phyloP scores from a whole-genome alignment of 2,797 vertebrate species.

The Tragelaphus eurycerus region DNA sequence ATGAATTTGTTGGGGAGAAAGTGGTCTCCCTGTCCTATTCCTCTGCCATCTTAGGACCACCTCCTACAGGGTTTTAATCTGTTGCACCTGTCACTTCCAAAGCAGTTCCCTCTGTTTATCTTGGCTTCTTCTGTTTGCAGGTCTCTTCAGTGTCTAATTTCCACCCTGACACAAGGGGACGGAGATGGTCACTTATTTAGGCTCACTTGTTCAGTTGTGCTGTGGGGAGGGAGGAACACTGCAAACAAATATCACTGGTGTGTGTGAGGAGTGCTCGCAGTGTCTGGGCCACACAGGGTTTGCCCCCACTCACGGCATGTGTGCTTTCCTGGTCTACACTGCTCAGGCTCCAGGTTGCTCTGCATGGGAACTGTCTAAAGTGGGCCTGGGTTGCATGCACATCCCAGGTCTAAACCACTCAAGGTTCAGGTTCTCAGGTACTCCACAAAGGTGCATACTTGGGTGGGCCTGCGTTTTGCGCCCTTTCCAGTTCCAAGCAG shows the following conservation, averaged over 20 bases:
- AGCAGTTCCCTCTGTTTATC: no score
- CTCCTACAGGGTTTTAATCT: no score
- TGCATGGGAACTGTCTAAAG: neutral
- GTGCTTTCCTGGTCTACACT: neutral
- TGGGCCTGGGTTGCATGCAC: neutral
- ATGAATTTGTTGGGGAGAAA: no score
- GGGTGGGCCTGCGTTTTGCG: neutral
- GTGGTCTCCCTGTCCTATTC: no score
- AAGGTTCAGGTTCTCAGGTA: neutral
- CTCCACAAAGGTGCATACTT: neutral
- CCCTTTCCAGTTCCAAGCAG: neutral
- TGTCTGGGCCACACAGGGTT: neutral
- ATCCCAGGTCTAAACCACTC: neutral
- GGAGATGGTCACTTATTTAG: no score
- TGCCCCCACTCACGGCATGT: rapidly evolving
- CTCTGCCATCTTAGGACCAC: no score
- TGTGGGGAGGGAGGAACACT: neutral
- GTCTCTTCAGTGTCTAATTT: no score
- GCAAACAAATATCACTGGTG: neutral
- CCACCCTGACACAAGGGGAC: no score
- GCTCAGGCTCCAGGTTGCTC: neutral
- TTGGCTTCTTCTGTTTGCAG: no score
- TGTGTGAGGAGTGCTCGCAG: neutral
- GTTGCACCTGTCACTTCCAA: no score
- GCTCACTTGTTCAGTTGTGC: no score